Evolutionary conservation across 1,140 invertebrate species (phyloP), one percentile per base, ranked within the genome.

Genomic region (Chymomyza costata): DNA sequence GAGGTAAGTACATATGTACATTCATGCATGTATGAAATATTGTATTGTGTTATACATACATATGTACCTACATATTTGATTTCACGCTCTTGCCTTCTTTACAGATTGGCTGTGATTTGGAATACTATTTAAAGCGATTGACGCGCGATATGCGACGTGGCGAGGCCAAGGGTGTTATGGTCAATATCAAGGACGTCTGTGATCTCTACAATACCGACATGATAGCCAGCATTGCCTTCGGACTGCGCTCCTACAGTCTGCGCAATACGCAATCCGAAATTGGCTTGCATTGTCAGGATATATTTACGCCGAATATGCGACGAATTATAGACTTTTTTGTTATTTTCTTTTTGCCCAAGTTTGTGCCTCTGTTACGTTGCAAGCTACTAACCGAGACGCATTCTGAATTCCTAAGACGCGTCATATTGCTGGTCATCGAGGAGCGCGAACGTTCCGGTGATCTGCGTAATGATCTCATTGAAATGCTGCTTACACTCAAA

Each of bases 161-260:
- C n/a, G 60, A 66, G 11, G 64, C 63, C 7, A 38, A 69, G 0
- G 74, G 68, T 3, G 59, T 59, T 0, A 38, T 66, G 0, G 25
- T 88, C 0, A 86, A 87, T 31, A 38, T 87, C 0, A 88, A 87
- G 56, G 87, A 88, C 14, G 47, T 88, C 0, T 86, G 83, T 21
- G 87, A 86, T 5, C 85, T 88, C 21, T 90, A 88, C 45, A 88
- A 87, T 2, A 89, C 89, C 14, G 89, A 91, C 61, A 88, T 90
- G 38, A 90, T 91, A 21, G 88, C 89, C 3, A 89, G 86, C 44
- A 88, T 87, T 51, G 89, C 88, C 8, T 90, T 89, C 54, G 90
- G 89, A n/a, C 78, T 90, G 54, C 85, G 90, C 45, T 87, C 88
- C 11, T 88, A 90, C 32, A 87, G 87, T 2, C 56, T 90, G n/a